Base-by-base conservation (phyloP, 2,113 vertebrate species). In the crab-eating macaque (Macaca fascicularis) region DNA sequence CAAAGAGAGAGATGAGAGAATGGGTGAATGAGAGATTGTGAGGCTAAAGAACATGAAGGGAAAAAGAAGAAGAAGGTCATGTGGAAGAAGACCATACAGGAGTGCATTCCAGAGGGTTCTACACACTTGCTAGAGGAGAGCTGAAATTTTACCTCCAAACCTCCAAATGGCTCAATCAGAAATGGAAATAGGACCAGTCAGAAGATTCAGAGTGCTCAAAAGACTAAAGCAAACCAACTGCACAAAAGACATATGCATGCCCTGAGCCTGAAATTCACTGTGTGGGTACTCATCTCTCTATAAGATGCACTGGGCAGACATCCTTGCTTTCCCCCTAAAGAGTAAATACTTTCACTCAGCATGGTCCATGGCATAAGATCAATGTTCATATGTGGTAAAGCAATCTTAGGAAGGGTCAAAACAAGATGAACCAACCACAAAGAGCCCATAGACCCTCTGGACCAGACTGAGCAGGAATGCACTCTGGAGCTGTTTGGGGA, bases 11-110 rank as follows among this genome's bases (percentile, higher is more conserved):
- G 79, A 16, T 4, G 83, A 23, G 22, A 20, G 27, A 38, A 22
- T 0, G 1, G 16, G 14, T 5, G 8, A 23, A 57, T 1, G 52
- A 20, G 20, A 5, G 30, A 5, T 1, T 19, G 23, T 1, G 11
- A n/a, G 25, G 12, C 30, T 43, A 45, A 67, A 32, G n/a, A 32
- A 6, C 59, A 30, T 11, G 13, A 90, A 50, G n/a, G 43, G 45
- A 86, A 84, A 19, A 19, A 80, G 12, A 75, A n/a, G 0, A 6
- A 14, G 5, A 17, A 50, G 52, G 14, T 27, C 43, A 89, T 11
- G 16, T 40, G 20, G 9, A 55, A 76, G 52, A 40, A 87, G 32
- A 76, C 17, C 19, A 27, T 11, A 5, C 3, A 20, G 19, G 75
- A 17, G 76, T 13, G 32, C 3, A 1, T 69, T 43, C 40, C 57